Evolutionary conservation across 2,113 vertebrate species (phyloP), one percentile per base, ranked within the genome.

Genomic region (Epinephelus moara): DNA sequence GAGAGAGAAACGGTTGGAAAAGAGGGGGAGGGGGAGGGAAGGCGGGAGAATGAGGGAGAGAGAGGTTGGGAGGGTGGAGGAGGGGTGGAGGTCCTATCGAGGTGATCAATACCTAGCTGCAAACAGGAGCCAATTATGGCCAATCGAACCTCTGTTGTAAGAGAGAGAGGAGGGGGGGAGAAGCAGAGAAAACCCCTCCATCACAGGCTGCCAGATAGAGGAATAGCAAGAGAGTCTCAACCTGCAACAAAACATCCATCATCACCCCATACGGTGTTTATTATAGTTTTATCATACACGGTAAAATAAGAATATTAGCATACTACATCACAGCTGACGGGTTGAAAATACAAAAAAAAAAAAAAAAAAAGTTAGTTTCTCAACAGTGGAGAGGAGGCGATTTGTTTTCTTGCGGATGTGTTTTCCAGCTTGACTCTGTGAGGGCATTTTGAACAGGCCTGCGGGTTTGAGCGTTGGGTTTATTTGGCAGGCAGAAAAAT

Each of bases 281-380:
- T 89, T 84, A 70, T 75, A 21, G 68, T 84, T 89, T 86, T 81
- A 89, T 91, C 86, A 86, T 82, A 74, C 81, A 45, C 82, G 72
- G 78, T 87, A 77, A 92, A 90, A 78, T 78, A 75, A 47, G 78
- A 89, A 89, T 89, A 90, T 91, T 89, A 90, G 73, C 88, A 89
- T 87, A 81, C 78, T 92, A 30, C 86, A 90, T 91, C 90, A 92
- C 72, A 52, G 82, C 40, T 88, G 89, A 87, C 91, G 87, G 85
- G 11, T 59, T 66, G 42, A 83, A 85, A 87, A 19, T 70, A 78
- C 45, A 70, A 79, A 74, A 79, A 73, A 49, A 42, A 27, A 25
- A 25, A 25, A 27, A 27, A 37, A 60, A 80, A 80, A 71, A 75
- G 78, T 70, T 63, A 45, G 33, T 73, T 81, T 68, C 57, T 57